Conservation (phyloP, 2,113 vertebrate species). For the Pao palembangensis region DNA sequence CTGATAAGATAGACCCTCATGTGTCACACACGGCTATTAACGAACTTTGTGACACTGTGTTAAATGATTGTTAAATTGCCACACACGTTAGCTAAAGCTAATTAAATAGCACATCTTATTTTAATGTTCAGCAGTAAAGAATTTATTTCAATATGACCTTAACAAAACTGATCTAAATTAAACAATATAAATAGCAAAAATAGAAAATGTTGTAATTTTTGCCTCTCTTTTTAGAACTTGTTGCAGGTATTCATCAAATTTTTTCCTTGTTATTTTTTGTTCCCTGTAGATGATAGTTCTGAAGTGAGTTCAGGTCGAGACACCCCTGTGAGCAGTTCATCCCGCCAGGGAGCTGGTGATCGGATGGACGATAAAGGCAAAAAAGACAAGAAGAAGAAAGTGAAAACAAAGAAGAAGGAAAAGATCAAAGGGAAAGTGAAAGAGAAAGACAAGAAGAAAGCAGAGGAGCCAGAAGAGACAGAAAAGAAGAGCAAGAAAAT, state of each 20-base stretch:
- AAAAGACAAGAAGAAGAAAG: slow-evolving; percentile 77
- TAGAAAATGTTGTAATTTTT: too few species aligned
- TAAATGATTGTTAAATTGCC: neutral
- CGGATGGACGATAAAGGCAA: slow-evolving; percentile 66
- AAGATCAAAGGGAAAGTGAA: slow-evolving; percentile 85
- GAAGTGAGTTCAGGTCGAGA: slow-evolving; percentile 89
- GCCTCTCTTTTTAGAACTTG: too few species aligned
- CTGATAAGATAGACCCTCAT: neutral
- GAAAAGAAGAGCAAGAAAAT: slow-evolving; percentile 91
- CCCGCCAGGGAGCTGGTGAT: slow-evolving; percentile 70
- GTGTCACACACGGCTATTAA: neutral
- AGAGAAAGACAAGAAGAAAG: slow-evolving; percentile 85
- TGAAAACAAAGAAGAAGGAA: slow-evolving; percentile 83
- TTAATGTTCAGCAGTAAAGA: too few species aligned
- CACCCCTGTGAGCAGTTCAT: slow-evolving; percentile 79
- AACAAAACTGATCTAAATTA: too few species aligned
- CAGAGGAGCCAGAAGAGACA: slow-evolving; percentile 82
- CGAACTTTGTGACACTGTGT: neutral
- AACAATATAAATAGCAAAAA: too few species aligned
- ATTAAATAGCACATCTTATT: too few species aligned
- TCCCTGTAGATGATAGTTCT: slow-evolving; percentile 79
- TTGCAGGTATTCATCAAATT: neutral
- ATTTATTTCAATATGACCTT: too few species aligned
- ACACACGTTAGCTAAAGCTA: neutral
- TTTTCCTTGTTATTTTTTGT: neutral